Conservation (phyloP, 2,888 invertebrate species). For the Pandemis corylana region DNA sequence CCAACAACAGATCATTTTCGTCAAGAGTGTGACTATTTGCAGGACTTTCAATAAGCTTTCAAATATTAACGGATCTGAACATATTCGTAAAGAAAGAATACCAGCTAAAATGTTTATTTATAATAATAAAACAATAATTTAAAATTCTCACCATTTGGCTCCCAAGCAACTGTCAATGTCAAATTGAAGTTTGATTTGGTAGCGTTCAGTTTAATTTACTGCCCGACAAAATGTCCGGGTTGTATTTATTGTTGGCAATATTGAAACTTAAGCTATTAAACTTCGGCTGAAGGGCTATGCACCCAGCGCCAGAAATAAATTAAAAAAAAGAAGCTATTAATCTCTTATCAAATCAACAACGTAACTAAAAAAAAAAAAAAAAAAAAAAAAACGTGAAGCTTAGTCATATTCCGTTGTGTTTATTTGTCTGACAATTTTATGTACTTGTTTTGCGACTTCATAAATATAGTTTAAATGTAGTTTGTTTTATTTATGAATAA, state of each 20-base stretch:
- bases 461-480: no score
- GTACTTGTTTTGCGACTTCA: no score
- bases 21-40: neutral
- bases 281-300: no score
- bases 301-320: no score
- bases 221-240: neutral
- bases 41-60: neutral
- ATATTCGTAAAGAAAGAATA: neutral
- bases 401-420: no score
- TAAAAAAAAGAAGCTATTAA: no score
- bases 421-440: no score
- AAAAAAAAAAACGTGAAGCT: no score
- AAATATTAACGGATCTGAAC: neutral
- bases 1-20: neutral
- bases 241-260: neutral
- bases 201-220: slow-evolving; percentile 24
- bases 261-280: neutral
- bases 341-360: no score
- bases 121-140: slow-evolving; percentile 28
- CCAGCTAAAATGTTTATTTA: neutral
- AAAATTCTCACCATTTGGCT: slow-evolving; percentile 41
- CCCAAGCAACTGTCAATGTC: slow-evolving; percentile 41
- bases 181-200: slow-evolving; percentile 26
- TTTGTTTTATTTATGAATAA: no score
- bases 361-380: no score